Conservation (phyloP, 2,113 vertebrate species). For the Cyanoderma ruficeps region DNA sequence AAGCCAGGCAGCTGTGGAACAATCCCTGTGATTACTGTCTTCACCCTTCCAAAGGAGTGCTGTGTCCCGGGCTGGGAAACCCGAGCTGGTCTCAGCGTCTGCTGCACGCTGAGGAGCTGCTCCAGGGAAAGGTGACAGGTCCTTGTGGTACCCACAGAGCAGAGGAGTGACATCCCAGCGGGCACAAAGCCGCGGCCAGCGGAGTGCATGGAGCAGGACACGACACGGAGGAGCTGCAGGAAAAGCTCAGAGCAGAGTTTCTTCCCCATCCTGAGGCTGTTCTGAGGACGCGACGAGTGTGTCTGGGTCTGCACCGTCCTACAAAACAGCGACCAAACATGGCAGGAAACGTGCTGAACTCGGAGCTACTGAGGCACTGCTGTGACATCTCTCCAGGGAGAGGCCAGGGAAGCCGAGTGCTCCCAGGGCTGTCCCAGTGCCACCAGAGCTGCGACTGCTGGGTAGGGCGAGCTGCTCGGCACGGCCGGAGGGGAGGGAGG, state of each 20-base stretch:
- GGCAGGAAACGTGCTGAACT: not conserved
- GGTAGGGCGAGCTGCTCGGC: fast-evolving
- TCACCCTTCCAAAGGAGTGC: not conserved
- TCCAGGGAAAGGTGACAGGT: not conserved
- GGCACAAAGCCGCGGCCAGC: not conserved
- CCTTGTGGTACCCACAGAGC: not conserved
- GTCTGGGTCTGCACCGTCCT: not conserved
- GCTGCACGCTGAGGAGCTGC: not conserved
- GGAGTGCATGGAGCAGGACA: not conserved
- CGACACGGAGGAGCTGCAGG: not conserved
- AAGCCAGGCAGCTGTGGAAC: not conserved
- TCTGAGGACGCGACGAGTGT: fast-evolving
- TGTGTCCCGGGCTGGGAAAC: not conserved
- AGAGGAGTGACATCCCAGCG: not conserved
- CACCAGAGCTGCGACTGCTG: fast-evolving
- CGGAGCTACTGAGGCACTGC: not conserved
- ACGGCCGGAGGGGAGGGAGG: fast-evolving
- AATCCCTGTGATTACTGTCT: not conserved
- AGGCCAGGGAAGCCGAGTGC: not conserved
- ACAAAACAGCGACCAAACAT: not conserved
- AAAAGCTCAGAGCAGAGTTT: not conserved
- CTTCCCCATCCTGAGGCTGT: not conserved
- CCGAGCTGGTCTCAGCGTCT: not conserved
- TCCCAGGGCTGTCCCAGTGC: not conserved
- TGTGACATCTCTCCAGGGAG: not conserved